Evolutionary conservation across 2,888 invertebrate genomes (phyloP).

Genomic region (Monoplex corrugatus): DNA sequence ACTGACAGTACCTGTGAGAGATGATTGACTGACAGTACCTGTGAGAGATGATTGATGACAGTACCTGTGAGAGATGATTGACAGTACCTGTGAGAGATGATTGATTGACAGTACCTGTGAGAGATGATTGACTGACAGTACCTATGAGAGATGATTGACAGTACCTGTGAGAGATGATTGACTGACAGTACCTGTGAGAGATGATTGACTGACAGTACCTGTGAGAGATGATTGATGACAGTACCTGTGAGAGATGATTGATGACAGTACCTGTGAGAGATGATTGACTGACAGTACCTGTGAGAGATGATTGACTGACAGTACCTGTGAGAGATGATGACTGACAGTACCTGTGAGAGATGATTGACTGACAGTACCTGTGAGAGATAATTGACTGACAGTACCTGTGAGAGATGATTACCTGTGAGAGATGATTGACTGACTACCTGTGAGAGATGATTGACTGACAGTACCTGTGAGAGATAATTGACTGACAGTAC

Average conservation of each 20-base stretch:
- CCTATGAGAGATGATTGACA: neutral
- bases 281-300: neutral
- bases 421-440: too few relatives aligned
- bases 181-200: neutral
- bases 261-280: neutral
- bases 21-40: neutral
- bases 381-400: neutral
- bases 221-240: too few relatives aligned
- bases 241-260: neutral
- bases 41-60: neutral
- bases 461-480: neutral
- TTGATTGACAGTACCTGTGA: neutral
- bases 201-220: neutral
- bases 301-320: neutral
- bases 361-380: neutral
- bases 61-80: neutral
- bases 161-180: neutral
- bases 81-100: neutral
- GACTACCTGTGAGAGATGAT: too few relatives aligned
- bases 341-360: neutral
- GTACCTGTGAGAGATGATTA: neutral
- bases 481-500: neutral
- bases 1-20: neutral
- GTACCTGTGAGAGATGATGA: neutral
- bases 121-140: neutral